Evolutionary conservation across 2,888 invertebrate species (phyloP), one percentile per base, ranked within the genome.

Genomic region (Sinelater perroti): DNA sequence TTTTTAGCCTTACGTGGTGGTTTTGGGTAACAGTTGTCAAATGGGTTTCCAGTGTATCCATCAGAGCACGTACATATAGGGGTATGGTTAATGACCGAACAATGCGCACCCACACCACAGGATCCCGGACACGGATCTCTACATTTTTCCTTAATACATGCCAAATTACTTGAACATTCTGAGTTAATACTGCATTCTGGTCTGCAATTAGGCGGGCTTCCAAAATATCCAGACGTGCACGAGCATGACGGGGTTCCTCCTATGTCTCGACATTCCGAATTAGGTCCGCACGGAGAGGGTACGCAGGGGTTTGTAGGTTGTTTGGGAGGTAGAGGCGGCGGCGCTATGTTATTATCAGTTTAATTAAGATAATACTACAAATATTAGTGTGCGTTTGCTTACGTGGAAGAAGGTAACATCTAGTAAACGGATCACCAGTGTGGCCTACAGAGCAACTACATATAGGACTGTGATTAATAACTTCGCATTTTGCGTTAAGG

Each of bases 41-140:
- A 90, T n/a, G 91, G 89, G 80, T 92, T 88, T 11, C 92, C 92
- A 6, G 82, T 83, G 66, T 85, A 90, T 42, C 88, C 87, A 17
- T 82, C 78, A 1, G 83, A 79, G 71, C 91, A 92, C 13, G 84
- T 85, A 70, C 91, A 92, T 66, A 86, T 85, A 7, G 91, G 88
- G n/a, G 86, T 81, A 70, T 91, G 91, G 69, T 85, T 87, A 64
- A 88, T 85, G 6, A 90, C 88, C 71, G 82, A 82, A 69, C 91
- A 92, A 50, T 85, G 79, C 0, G 91, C 88, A 64, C 85, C 85
- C 51, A 84, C 74, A 10, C 90, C 91, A 73, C 91, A 92, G 3
- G 87, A 85, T 31, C 88, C 89, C 6, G 87, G 87, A 69, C 91
- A 91, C 1, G 91, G 90, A 75, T 91, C 86, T 40, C 82, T 77